These are phyloP conservation scores for Apis florea DNA, from an alignment of 1,140 invertebrate species.

Conservation along the genomic window DNA sequence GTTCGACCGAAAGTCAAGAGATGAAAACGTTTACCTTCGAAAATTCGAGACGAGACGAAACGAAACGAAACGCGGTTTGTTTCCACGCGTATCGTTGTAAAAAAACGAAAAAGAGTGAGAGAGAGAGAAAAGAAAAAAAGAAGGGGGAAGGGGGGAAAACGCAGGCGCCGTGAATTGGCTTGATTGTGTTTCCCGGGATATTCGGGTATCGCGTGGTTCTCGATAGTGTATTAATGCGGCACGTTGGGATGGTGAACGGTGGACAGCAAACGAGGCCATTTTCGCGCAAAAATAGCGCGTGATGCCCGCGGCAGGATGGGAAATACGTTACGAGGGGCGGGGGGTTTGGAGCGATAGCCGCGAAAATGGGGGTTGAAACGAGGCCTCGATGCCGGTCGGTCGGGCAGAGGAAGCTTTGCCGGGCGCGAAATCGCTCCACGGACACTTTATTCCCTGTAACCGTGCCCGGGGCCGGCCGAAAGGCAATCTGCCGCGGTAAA, in stretches of 20 bases:
- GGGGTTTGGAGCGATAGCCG: constrained; percentile 41
- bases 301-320: constrained; percentile 46
- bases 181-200: constrained; percentile 51
- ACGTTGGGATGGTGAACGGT: constrained; percentile 15
- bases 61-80: neutral
- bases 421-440: constrained; percentile 39
- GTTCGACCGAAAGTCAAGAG: too few relatives aligned
- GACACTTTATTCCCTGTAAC: constrained; percentile 26
- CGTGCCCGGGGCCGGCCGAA: neutral
- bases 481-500: constrained; percentile 39
- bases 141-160: too few relatives aligned
- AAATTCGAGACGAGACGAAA: neutral
- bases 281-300: constrained; percentile 59
- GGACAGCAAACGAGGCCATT: constrained; percentile 61
- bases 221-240: constrained; percentile 46
- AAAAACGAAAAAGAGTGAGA: neutral
- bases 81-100: neutral
- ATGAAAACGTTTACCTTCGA: neutral
- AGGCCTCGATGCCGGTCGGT: neutral
- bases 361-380: constrained; percentile 28
- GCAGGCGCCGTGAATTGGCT: constrained; percentile 32
- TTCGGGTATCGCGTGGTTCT: constrained; percentile 55
- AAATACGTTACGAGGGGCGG: constrained; percentile 52
- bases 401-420: constrained; percentile 22
- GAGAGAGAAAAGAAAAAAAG: neutral